A percentile compares a stretch with the other conserved stretches of the same genome.
Evolutionary conservation across 2,113 vertebrate genomes (phyloP).

Genomic region (Ailuropoda melanoleuca): DNA sequence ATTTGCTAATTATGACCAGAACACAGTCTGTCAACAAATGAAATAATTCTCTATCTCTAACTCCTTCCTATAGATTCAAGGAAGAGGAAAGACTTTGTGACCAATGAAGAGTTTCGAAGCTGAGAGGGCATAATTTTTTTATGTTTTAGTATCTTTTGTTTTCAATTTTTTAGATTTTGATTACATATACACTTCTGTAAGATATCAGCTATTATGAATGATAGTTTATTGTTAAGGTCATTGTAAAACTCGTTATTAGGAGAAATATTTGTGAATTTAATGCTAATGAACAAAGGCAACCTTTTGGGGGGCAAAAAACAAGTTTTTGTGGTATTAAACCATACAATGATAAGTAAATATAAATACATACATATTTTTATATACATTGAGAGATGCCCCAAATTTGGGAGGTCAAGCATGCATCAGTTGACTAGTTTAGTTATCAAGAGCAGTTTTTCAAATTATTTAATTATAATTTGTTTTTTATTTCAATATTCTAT

Average conservation of each 20-base stretch:
- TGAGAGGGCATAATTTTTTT: neutral
- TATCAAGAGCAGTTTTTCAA: neutral
- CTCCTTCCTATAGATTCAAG: neutral
- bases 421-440: neutral
- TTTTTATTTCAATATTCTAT: neutral
- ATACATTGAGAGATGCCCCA: neutral
- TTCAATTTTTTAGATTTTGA: neutral
- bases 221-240: neutral
- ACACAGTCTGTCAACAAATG: neutral
- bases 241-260: neutral
- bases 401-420: neutral
- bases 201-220: neutral
- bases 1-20: neutral
- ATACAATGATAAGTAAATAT: neutral
- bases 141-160: neutral
- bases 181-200: neutral
- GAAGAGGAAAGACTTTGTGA: neutral
- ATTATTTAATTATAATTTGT: neutral
- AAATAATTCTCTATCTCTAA: neutral
- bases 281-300: neutral
- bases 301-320: neutral
- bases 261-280: neutral
- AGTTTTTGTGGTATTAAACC: neutral
- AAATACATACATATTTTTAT: neutral
- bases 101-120: neutral